Evolutionary conservation across 2,113 vertebrate species (phyloP).

Genomic region (Taurulus bubalis): DNA sequence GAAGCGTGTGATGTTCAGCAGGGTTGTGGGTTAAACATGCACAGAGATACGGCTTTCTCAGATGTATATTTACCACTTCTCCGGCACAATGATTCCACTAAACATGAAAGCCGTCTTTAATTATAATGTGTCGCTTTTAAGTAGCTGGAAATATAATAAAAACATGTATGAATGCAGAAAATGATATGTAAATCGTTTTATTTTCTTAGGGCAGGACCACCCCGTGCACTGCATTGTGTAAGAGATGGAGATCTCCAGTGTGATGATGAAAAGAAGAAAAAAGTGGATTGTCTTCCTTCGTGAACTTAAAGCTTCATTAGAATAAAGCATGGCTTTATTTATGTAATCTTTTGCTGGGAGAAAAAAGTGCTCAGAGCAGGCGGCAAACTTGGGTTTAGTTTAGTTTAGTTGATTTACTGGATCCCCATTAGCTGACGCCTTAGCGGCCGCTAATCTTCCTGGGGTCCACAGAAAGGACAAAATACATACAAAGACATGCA

Average conservation of each 20-base stretch:
- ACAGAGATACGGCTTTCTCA: background rate
- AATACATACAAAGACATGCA: too few relatives aligned
- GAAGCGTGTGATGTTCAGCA: background rate
- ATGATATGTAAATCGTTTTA: background rate
- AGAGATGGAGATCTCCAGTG: background rate
- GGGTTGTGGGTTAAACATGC: background rate
- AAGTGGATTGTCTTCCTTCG: background rate
- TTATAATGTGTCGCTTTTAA: background rate
- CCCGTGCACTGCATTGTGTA: background rate
- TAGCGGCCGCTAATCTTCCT: too few relatives aligned
- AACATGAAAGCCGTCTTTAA: background rate
- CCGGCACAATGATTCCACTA: background rate
- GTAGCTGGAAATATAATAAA: background rate
- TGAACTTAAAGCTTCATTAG: conserved; percentile 1
- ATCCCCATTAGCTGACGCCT: too few relatives aligned
- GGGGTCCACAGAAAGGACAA: too few relatives aligned
- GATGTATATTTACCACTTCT: background rate
- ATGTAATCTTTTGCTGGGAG: too few relatives aligned
- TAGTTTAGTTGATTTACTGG: too few relatives aligned
- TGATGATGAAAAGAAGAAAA: background rate
- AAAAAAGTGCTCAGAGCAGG: too few relatives aligned
- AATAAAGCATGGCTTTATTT: background rate
- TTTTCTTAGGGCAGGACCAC: background rate
- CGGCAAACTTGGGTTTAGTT: too few relatives aligned
- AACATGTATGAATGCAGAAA: background rate